phyloP scores from a whole-genome alignment of 2,797 vertebrate species.

The Tenualosa ilisha region DNA sequence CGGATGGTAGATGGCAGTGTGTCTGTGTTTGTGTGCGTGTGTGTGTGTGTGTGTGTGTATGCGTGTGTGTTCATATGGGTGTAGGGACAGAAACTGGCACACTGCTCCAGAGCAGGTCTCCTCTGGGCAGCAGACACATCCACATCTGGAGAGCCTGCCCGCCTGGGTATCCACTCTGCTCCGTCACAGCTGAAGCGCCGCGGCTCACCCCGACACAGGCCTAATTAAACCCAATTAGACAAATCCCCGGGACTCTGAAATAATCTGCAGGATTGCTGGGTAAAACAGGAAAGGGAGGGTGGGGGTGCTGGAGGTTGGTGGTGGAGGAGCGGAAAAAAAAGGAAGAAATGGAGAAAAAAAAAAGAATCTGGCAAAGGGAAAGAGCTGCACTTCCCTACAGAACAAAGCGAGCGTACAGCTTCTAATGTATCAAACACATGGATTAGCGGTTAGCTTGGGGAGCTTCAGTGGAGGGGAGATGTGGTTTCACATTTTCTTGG shows the following conservation, averaged over 20 bases:
- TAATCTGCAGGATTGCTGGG: conserved; percentile 71
- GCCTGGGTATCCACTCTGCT: conserved; percentile 54
- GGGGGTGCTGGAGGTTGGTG: conserved; percentile 48
- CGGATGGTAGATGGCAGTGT: not conserved
- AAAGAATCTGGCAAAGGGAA: conserved; percentile 63
- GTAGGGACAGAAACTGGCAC: not conserved
- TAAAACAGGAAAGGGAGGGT: conserved; percentile 27
- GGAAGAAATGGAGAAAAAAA: conserved; percentile 42
- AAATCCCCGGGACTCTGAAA: conserved; percentile 70
- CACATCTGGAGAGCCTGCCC: conserved; percentile 56
- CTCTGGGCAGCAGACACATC: conserved; percentile 40
- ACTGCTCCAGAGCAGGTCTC: conserved; percentile 42
- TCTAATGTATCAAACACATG: conserved; percentile 83
- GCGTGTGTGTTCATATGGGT: not conserved
- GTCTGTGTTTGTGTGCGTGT: not conserved
- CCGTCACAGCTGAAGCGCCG: conserved; percentile 53
- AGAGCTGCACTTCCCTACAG: conserved; percentile 69
- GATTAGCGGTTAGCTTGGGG: conserved; percentile 77
- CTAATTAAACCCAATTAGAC: conserved; percentile 81
- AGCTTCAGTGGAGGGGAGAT: conserved; percentile 66
- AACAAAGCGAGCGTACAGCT: conserved; percentile 69
- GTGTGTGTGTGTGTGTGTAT: not conserved
- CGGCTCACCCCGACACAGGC: conserved; percentile 66
- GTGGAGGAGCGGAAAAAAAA: conserved; percentile 51
- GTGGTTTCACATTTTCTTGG: conserved; percentile 74